Conservation (phyloP, 2,888 invertebrate species). For the Cyaniris semiargus region DNA sequence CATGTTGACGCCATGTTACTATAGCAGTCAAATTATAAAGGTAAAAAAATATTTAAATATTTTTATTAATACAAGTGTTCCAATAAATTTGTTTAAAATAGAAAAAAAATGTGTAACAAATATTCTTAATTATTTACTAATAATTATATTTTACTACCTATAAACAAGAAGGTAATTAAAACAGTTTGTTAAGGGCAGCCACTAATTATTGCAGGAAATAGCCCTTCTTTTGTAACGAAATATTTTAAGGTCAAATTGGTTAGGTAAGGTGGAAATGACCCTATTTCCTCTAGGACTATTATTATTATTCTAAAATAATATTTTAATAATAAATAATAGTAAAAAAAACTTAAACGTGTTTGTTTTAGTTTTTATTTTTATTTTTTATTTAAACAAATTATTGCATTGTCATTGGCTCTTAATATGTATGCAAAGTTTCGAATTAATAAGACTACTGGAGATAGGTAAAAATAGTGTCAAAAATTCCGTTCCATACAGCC, state of each 20-base stretch:
- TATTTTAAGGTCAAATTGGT: not conserved
- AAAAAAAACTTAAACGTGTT: too few species aligned
- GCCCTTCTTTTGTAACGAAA: not conserved
- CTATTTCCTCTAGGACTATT: not conserved
- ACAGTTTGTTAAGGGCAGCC: not conserved
- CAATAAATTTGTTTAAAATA: too few species aligned
- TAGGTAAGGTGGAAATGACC: not conserved
- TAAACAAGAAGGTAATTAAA: not conserved
- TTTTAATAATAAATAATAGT: too few species aligned
- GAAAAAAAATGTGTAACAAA: too few species aligned
- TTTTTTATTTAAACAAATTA: too few species aligned
- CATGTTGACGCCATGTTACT: constrained; percentile 61
- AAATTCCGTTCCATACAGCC: too few species aligned
- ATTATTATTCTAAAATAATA: not conserved
- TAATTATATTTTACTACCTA: not conserved
- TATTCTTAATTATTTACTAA: too few species aligned
- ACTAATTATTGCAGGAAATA: not conserved
- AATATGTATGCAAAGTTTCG: too few species aligned
- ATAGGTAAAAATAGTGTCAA: too few species aligned
- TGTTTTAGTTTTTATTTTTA: too few species aligned
- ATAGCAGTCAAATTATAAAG: constrained; percentile 55
- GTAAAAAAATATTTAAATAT: constrained; percentile 42
- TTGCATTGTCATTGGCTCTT: too few species aligned
- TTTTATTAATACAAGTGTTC: not conserved
- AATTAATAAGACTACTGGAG: too few species aligned